phyloP scores from a whole-genome alignment of 2,113 vertebrate species.

The Ursus arctos region DNA sequence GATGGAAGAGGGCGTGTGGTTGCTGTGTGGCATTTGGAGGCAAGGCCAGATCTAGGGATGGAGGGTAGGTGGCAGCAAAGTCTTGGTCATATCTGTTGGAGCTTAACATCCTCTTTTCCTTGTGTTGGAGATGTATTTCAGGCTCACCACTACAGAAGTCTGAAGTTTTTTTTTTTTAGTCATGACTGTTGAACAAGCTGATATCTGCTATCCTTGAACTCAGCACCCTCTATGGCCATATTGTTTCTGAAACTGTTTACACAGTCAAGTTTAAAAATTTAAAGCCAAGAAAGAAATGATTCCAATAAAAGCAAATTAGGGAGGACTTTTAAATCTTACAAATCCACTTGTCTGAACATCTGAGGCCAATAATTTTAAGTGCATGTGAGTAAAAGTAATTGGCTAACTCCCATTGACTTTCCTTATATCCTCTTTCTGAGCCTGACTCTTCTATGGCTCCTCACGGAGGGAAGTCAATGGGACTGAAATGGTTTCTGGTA shows the following conservation, averaged over 20 bases:
- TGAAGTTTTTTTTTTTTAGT: neutral
- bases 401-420: constrained; percentile 34
- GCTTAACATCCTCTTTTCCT: neutral
- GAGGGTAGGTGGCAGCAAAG: constrained; percentile 72
- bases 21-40: neutral
- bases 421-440: neutral
- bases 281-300: constrained; percentile 32
- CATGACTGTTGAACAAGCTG: neutral
- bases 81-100: constrained; percentile 43
- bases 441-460: neutral
- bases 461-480: neutral
- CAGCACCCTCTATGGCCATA: neutral
- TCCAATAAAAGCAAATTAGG: constrained; percentile 44
- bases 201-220: neutral
- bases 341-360: neutral
- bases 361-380: neutral
- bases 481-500: neutral
- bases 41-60: constrained; percentile 51
- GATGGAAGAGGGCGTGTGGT: neutral
- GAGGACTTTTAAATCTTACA: neutral
- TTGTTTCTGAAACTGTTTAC: neutral
- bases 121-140: constrained; percentile 42
- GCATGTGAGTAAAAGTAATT: constrained; percentile 5
- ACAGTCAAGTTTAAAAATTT: neutral
- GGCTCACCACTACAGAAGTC: neutral